Base-by-base conservation (phyloP, 2,797 vertebrate genomes). In the Sparus aurata region DNA sequence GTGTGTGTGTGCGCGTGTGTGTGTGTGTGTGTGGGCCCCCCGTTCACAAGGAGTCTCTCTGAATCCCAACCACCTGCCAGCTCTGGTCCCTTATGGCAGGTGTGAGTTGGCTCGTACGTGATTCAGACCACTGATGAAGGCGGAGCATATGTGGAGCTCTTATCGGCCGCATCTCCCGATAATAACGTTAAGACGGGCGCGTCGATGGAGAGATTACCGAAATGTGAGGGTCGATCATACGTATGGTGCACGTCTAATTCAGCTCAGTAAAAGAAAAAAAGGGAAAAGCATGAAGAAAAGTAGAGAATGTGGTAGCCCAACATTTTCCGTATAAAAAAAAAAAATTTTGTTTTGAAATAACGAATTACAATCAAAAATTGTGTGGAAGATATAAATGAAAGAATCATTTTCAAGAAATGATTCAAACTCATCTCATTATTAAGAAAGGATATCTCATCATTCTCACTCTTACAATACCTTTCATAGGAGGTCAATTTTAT, bases 1-100 rank as follows among this genome's bases (percentile, higher is more conserved):
- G 75, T 79, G 62, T 69, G 77, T 71, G 84, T 61, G 58, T 65
- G 49, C 72, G 76, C 72, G 63, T 78, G 58, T 74, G 70, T 83
- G 63, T 85, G 72, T 72, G 63, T 63, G 47, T 10, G 58, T 76
- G 11, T 64, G 80, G 78, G 74, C 69, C 84, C 82, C 84, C 77
- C 68, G 84, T 90, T 86, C 75, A 84, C 73, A 73, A 83, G 61
- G 58, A 90, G 86, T 83, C 81, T 83, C 77, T 91, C 84, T 91
- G 87, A 90, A 89, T 90, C 88, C 84, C 76, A 73, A n/a, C 91
- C 93, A 93, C 92, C 92, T 94, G 93, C 84, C 88, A 75, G 75
- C 85, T 78, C 70, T 1, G 84, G 63, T 85, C 86, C 75, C 80
- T 69, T 0, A 41, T 58, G 84, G 91, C 92, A 93, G 93, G 89